These are phyloP conservation scores for Dendrocincla fuliginosa DNA, from an alignment of 2,797 vertebrate genomes.

Conservation along the genomic window DNA sequence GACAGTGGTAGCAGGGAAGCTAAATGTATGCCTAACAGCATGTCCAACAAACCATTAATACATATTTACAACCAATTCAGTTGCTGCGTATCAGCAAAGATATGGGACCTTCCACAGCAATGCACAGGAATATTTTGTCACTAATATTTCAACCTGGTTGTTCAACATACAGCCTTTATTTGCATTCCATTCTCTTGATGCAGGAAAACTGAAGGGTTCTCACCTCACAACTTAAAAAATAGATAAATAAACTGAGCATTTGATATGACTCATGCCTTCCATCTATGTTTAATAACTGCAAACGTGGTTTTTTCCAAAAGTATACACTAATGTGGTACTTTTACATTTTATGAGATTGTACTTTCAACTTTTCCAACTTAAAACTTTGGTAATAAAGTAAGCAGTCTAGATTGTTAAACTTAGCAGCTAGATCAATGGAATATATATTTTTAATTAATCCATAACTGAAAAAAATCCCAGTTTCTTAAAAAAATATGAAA, in stretches of 20 bases:
- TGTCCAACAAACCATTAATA: background rate
- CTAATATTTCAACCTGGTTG: background rate
- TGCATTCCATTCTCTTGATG: background rate
- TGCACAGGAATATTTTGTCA: background rate
- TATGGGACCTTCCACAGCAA: background rate
- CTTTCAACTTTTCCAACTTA: background rate
- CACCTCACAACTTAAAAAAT: background rate
- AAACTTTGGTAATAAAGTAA: background rate
- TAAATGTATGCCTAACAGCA: background rate
- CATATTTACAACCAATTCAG: background rate
- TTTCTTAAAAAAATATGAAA: background rate
- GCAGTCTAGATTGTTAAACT: background rate
- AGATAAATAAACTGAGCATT: background rate
- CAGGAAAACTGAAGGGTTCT: background rate
- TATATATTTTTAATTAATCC: background rate
- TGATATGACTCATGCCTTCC: background rate
- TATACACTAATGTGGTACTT: background rate
- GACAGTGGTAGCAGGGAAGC: background rate
- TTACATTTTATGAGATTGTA: background rate
- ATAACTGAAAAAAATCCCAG: background rate
- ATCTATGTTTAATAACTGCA: background rate
- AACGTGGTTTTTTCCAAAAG: background rate
- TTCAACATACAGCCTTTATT: background rate
- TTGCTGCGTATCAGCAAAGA: background rate
- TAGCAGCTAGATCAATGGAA: background rate